Evolutionary conservation across 2,797 vertebrate species (phyloP).

Genomic region (Stomatorhinus walkeri): DNA sequence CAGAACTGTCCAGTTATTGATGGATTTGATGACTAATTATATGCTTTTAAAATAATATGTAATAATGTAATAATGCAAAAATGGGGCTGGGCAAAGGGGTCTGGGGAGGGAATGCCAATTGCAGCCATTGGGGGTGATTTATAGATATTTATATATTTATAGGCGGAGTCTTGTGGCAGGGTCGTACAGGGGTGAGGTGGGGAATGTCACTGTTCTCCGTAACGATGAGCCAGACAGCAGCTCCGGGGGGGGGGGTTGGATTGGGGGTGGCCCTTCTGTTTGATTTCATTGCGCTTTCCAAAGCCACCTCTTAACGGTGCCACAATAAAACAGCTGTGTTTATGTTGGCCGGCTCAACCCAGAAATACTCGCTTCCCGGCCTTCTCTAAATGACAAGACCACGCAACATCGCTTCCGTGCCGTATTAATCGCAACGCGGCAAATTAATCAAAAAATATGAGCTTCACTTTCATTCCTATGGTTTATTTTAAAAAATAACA

Average conservation of each 20-base stretch:
- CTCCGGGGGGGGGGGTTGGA: slow-evolving; percentile 44
- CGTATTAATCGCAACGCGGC: neutral
- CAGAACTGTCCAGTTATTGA: neutral
- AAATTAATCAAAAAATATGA: neutral
- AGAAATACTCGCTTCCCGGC: slow-evolving; percentile 52
- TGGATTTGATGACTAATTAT: neutral
- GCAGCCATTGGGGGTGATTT: slow-evolving; percentile 25
- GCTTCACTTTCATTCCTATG: neutral
- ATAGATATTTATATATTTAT: neutral
- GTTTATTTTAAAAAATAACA: neutral
- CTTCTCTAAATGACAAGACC: slow-evolving; percentile 34
- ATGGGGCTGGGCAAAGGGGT: neutral
- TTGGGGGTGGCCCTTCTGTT: slow-evolving; percentile 50
- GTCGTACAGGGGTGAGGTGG: neutral
- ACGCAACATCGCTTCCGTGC: slow-evolving; percentile 20
- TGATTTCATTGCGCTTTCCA: slow-evolving; percentile 47
- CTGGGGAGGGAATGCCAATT: neutral
- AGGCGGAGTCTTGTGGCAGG: neutral
- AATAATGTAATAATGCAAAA: neutral
- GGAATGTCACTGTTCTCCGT: neutral
- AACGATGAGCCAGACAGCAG: slow-evolving; percentile 28
- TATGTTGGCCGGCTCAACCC: slow-evolving; percentile 66
- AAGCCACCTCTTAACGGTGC: slow-evolving; percentile 64
- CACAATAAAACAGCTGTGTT: slow-evolving; percentile 78
- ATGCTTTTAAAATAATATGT: neutral